phyloP scores from a whole-genome alignment of 2,797 vertebrate species.

The Tragopan temminckii region DNA sequence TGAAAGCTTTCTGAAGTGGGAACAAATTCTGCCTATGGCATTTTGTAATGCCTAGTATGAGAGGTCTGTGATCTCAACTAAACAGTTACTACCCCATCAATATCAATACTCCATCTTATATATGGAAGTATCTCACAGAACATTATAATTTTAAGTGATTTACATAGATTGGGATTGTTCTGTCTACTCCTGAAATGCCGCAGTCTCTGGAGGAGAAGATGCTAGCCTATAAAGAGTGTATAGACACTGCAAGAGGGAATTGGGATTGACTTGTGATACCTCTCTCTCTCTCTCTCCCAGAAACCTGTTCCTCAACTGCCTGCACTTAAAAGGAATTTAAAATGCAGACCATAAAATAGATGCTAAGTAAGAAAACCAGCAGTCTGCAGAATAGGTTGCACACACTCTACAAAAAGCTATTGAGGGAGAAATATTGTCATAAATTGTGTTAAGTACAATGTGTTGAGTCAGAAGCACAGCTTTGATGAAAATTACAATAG shows the following conservation, averaged over 20 bases:
- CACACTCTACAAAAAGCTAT: constrained; percentile 48
- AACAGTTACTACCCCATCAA: constrained; percentile 10
- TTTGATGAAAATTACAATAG: constrained; percentile 34
- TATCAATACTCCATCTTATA: neutral
- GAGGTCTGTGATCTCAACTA: constrained; percentile 26
- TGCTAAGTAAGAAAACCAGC: constrained; percentile 61
- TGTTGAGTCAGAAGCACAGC: constrained; percentile 4
- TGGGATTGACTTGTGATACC: constrained; percentile 24
- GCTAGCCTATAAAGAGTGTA: constrained; percentile 22
- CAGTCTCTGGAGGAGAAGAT: constrained; percentile 35
- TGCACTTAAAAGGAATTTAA: constrained; percentile 69
- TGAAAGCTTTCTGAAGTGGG: neutral
- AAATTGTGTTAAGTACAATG: constrained; percentile 44
- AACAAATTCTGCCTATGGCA: constrained; percentile 17
- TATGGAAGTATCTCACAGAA: neutral
- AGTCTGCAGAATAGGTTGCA: constrained; percentile 64
- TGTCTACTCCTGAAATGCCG: neutral
- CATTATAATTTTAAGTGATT: constrained; percentile 16
- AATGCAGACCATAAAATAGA: constrained; percentile 64
- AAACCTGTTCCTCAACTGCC: constrained; percentile 57
- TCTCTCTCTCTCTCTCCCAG: neutral
- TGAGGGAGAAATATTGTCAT: constrained; percentile 63
- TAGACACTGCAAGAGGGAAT: constrained; percentile 32
- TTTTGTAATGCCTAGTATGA: neutral
- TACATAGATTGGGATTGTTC: constrained; percentile 4